Evolutionary conservation across 1,140 invertebrate genomes (phyloP).

Genomic region (Coelopa frigida): DNA sequence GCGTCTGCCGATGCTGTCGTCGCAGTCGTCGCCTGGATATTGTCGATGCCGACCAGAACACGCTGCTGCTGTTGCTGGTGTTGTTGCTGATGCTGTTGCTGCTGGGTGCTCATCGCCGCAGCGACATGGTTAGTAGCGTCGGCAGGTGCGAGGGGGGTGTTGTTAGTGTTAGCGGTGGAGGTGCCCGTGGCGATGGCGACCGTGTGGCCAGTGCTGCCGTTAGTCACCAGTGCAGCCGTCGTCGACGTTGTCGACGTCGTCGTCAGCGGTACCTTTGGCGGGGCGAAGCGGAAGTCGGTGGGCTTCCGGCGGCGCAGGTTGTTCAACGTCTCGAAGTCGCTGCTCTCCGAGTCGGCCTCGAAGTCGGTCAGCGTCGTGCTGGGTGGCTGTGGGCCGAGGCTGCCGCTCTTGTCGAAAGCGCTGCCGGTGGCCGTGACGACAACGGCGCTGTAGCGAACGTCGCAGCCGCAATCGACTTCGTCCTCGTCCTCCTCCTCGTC

Average conservation of each 20-base stretch:
- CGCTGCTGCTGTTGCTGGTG: conserved; percentile 17
- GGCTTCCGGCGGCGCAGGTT: conserved; percentile 18
- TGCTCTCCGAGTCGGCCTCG: conserved; percentile 43
- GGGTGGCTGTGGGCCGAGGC: background rate
- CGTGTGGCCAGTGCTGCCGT: background rate
- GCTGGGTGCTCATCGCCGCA: background rate
- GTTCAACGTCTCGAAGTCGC: conserved; percentile 34
- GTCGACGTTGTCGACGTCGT: background rate
- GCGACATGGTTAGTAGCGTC: too few species aligned
- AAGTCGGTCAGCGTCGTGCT: conserved; percentile 32
- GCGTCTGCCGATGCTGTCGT: background rate
- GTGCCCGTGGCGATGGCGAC: background rate
- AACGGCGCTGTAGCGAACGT: conserved; percentile 14
- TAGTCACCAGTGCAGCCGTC: background rate
- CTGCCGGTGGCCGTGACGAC: conserved; percentile 7
- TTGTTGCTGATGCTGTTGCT: conserved; percentile 1
- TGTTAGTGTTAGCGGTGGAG: background rate
- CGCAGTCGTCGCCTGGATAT: conserved; percentile 3
- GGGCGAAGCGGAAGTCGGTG: conserved; percentile 5
- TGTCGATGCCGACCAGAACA: background rate
- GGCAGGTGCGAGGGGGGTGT: too few species aligned
- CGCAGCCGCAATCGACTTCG: conserved; percentile 22
- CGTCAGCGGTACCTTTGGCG: background rate
- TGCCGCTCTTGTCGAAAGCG: conserved; percentile 4
- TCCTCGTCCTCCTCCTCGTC: conserved; percentile 28